phyloP scores from a whole-genome alignment of 92 coral and sea anemone species.

The Umimayanthus chanpuru region DNA sequence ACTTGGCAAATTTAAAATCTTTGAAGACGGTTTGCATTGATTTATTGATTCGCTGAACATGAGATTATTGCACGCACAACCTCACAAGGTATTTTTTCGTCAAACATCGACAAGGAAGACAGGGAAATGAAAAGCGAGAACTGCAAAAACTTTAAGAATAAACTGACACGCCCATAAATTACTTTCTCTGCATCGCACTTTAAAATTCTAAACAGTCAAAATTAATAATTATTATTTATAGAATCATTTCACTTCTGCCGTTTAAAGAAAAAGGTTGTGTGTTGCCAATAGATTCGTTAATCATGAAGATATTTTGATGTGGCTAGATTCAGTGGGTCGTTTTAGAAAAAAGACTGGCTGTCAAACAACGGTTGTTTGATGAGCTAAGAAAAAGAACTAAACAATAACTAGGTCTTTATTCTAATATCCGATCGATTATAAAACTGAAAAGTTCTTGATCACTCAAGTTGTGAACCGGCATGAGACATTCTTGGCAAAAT shows the following conservation, averaged over 20 bases:
- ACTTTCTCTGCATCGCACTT: not conserved
- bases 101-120: too few relatives aligned
- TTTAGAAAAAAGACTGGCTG: not conserved
- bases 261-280: not conserved
- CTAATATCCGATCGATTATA: not conserved
- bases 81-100: too few relatives aligned
- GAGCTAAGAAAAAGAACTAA: not conserved
- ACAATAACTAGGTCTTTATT: not conserved
- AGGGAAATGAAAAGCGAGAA: too few relatives aligned
- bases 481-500: not conserved
- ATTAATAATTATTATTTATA: not conserved
- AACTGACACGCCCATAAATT: not conserved
- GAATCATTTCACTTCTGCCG: not conserved
- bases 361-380: not conserved
- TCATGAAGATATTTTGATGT: not conserved
- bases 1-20: not conserved
- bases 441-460: not conserved
- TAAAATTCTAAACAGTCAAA: slow-evolving; percentile 14
- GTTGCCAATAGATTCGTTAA: not conserved
- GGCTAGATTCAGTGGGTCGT: not conserved
- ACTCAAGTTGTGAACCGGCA: too few relatives aligned
- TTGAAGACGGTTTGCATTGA: not conserved
- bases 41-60: too few relatives aligned
- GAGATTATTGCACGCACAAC: too few relatives aligned
- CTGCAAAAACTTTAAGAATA: not conserved